Percentiles rank a stretch among this genome's conserved stretches.
These are phyloP conservation scores for Falcaria lacertinaria DNA, from an alignment of 2,888 invertebrate species.

Conservation along the genomic window DNA sequence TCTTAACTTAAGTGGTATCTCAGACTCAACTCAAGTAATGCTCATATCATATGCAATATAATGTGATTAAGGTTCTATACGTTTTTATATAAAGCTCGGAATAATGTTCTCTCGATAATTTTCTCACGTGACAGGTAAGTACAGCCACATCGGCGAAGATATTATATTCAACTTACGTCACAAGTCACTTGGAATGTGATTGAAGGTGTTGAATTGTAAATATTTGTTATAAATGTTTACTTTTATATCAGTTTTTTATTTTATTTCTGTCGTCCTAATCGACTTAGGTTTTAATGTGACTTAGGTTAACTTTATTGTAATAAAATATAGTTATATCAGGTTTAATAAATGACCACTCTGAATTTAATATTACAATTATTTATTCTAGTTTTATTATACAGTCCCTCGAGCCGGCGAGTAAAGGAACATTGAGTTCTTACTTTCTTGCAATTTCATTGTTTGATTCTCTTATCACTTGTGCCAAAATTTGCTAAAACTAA, in stretches of 20 bases:
- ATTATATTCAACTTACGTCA: constrained; percentile 66
- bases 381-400: background rate
- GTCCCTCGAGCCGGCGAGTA: background rate
- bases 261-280: constrained; percentile 19
- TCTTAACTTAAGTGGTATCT: no score
- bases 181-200: constrained; percentile 69
- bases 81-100: background rate
- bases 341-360: background rate
- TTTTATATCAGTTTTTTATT: constrained; percentile 33
- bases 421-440: no score
- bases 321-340: no score
- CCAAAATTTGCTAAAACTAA: no score
- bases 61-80: constrained; percentile 14
- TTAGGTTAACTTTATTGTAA: no score
- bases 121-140: no score
- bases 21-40: background rate
- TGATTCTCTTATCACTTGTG: background rate
- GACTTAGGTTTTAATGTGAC: no score
- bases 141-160: constrained; percentile 11
- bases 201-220: constrained; percentile 64
- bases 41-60: background rate
- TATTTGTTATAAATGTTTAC: constrained; percentile 74
- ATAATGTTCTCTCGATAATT: background rate
- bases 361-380: background rate
- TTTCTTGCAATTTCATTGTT: background rate